Evolutionary conservation across 2,888 invertebrate genomes (phyloP), one percentile per base, ranked within the genome.

Genomic region (Drymonia ruficornis): DNA sequence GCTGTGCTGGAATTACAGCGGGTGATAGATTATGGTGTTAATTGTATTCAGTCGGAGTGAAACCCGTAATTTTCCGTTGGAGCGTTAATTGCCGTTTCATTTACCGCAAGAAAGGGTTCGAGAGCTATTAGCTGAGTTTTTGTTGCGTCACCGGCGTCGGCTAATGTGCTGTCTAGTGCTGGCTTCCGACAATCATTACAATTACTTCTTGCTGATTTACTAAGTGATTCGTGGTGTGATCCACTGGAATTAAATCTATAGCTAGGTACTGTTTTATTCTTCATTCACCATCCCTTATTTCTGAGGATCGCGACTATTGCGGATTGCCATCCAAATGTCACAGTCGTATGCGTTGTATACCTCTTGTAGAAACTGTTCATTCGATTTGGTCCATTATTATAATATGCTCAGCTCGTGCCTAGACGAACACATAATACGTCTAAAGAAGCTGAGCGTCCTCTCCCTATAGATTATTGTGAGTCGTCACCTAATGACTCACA

Each of bases 101-200:
- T 69, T 58, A 55, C 61, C 49, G 55, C 47, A 72, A 71, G 71
- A 70, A 71, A 72, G 73, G 73, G 71, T 71, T 70, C 62, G 29
- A 29, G 36, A 13, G 57, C 63, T 52, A 71, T 72, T 72, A 66
- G 51, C 23, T 23, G 9, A 16, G 58, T 71, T 74, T 74, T 74
- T 74, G 67, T 74, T 43, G 18, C 49, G 68, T 74, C 72, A 74
- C 45, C 31, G 31, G 31, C 31, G 31, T 53, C 61, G 56, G 54
- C 65, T 53, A 67, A 23, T 23, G 18, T 34, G 51, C 44, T 67
- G 67, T 63, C 55, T 53, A 49, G 43, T 34, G 52, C 49, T 63
- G 34, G 70, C 64, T 70, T 60, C 70, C 72, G 63, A 65, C 65
- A 51, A 15, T 69, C 58, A 57, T 59, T 60, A 55, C 55, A 63